phyloP scores from a whole-genome alignment of 2,797 vertebrate genomes.

The Coendou prehensilis region DNA sequence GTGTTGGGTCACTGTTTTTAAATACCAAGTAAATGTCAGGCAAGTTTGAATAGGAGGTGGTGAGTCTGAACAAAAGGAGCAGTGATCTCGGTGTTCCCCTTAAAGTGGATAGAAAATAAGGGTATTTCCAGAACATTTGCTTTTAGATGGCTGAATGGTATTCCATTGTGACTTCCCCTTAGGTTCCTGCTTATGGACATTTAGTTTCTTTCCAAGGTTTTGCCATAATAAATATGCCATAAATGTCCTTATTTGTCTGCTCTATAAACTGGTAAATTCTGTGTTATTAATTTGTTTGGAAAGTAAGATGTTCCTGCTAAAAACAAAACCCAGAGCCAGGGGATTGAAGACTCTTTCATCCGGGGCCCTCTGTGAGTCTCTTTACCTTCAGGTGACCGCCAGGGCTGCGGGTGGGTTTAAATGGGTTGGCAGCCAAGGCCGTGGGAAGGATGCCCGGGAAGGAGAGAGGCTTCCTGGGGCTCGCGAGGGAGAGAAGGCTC shows the following conservation, averaged over 20 bases:
- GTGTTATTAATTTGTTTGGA: constrained; percentile 66
- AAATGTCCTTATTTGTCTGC: constrained; percentile 63
- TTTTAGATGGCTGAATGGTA: constrained; percentile 47
- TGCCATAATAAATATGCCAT: constrained; percentile 42
- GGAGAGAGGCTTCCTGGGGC: constrained; percentile 73
- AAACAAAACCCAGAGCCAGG: constrained; percentile 64
- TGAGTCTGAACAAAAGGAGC: neutral
- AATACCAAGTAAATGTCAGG: constrained; percentile 41
- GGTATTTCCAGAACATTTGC: neutral
- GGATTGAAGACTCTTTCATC: constrained; percentile 66
- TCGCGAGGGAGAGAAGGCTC: constrained; percentile 74
- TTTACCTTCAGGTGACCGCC: constrained; percentile 71
- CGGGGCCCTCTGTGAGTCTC: constrained; percentile 16
- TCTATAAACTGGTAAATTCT: constrained; percentile 61
- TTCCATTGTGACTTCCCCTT: constrained; percentile 1
- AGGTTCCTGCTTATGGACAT: neutral
- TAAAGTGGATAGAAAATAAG: neutral
- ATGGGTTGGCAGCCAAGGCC: constrained; percentile 54
- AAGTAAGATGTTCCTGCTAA: constrained; percentile 77
- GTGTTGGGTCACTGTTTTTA: neutral
- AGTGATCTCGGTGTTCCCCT: neutral
- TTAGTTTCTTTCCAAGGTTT: constrained; percentile 58
- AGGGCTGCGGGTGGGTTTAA: constrained; percentile 71
- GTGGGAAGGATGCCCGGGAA: constrained; percentile 71
- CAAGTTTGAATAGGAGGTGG: neutral